Evolutionary conservation across 1,140 invertebrate species (phyloP), one percentile per base, ranked within the genome.

Genomic region (Tetragnatha versicolor): DNA sequence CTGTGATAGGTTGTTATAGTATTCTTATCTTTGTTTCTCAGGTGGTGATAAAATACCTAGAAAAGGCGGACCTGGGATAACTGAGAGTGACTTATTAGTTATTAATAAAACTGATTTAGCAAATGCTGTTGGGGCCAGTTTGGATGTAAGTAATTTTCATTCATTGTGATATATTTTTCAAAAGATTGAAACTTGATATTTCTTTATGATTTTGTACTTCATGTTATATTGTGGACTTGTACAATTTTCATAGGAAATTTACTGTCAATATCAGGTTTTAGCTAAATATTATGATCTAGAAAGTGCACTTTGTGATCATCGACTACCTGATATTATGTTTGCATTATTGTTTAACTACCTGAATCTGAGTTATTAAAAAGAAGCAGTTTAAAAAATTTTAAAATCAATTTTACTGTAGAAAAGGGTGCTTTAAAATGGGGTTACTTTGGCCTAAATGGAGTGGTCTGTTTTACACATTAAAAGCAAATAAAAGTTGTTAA

Each of bases 81-180:
- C 85, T 20, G 84, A 86, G 77, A 85, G 85, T 81, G 86, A 87
- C 63, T 80, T 87, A 14, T 68, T 87, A n/a, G 84, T 87, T 5
- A 84, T 87, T 49, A 87, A 87, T 79, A 87, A 87, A 81, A 85
- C 83, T 12, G 86, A 87, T 80, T 82, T 87, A 1, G 85, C 86
- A 7, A 81, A 83, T 29, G 85, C 85, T 12, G 86, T 86, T 12
- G 85, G 85, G 0, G 85, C 85, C n/a, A 83, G 84, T 47, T 33
- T 81, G n/a, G 31, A 49, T 27, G 80, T 75, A 80, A 53, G 20
- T 45, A 42, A n/a, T n/a, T n/a, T n/a, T n/a, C n/a, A n/a, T n/a
- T n/a, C n/a, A n/a, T n/a, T n/a, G n/a, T n/a, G n/a, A 22, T 53
- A 5, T 53, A 53, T 22, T 5, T 53, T 53, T 12, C n/a, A n/a